Evolutionary conservation across 2,888 invertebrate genomes (phyloP), one percentile per base, ranked within the genome.

Genomic region (Pristionchus japonicus): DNA sequence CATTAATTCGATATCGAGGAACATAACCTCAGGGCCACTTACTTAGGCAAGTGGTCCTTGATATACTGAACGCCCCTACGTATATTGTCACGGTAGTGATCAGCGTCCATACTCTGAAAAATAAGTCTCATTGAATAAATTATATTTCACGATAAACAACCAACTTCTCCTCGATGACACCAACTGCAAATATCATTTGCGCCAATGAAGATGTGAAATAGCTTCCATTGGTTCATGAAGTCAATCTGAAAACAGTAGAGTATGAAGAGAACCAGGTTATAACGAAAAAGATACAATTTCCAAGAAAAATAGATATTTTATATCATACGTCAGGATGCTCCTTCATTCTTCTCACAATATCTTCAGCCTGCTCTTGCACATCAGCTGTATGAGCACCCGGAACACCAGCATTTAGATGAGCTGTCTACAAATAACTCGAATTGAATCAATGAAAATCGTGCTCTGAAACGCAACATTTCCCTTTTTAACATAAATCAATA

Each of bases 121-220:
- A 2, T 40, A 77, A 77, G 3, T 23, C 15, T 9, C 15, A 37
- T 70, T 70, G 13, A 70, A 70, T 3, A 70, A 70, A 3, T 23
- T 64, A n/a, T 31, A 23, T 67, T 67, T 31, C 11, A 9, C 31
- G 15, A 31, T 34, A 67, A 27, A 0, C 4, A 67, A 34, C 88
- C 0, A 17, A 85, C 87, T 3, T 88, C 92, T 74, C 89, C 89
- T 47, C 91, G 89, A 31, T 89, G 85, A 83, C 93, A 93, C 87
- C 88, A 91, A 7, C 90, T 88, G 67, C 93, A 93, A 23, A 91
- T 89, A 84, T 93, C 92, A 86, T 93, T 93, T 23, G 90, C 92
- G 57, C 93, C 93, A 64, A 93, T 93, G 84, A 93, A 93, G 40
- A 93, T 91, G 88, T 92, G 92, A 40, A 93, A 49, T 1, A 93